Conservation (phyloP, 2,888 invertebrate genomes). For the Limulus polyphemus region DNA sequence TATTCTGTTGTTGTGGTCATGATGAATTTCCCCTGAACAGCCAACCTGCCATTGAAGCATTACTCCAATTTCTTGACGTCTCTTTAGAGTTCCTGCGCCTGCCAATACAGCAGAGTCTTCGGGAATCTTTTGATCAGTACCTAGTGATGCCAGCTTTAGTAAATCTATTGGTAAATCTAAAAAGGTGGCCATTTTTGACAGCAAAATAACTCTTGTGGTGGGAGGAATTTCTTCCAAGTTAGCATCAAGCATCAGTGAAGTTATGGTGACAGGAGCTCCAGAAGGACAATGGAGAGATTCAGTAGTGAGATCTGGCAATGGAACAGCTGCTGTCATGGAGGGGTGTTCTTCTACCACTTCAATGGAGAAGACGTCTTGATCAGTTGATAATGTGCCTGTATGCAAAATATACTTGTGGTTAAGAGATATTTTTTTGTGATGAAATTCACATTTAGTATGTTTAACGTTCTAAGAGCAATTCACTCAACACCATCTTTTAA, state of each 20-base stretch:
- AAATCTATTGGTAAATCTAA: constrained; percentile 12
- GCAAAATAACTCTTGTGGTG: constrained; percentile 44
- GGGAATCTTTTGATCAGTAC: constrained; percentile 14
- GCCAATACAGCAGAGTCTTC: constrained; percentile 25
- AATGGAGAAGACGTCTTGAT: constrained; percentile 51
- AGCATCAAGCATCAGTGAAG: constrained; percentile 55
- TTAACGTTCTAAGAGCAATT: no score
- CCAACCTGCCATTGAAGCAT: constrained; percentile 45
- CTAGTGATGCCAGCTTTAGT: constrained; percentile 18
- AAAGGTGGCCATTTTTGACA: constrained; percentile 27
- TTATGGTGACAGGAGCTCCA: constrained; percentile 45
- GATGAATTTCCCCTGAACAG: constrained; percentile 57
- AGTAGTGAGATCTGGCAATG: constrained; percentile 35
- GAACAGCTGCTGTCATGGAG: constrained; percentile 16
- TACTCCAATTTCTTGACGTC: constrained; percentile 14
- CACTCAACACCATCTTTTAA: no score
- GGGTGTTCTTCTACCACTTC: constrained; percentile 42
- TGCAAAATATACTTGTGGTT: no score
- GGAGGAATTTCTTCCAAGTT: constrained; percentile 51
- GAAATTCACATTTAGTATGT: no score
- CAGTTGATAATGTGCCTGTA: no score
- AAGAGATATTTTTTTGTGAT: no score
- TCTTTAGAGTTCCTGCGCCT: constrained; percentile 25
- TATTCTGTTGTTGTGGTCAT: constrained; percentile 51
- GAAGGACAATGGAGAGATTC: constrained; percentile 38